A percentile compares a stretch with the other conserved stretches of the same genome.
Evolutionary conservation across 2,888 invertebrate species (phyloP).

Genomic region (Oxyteleia sp.): DNA sequence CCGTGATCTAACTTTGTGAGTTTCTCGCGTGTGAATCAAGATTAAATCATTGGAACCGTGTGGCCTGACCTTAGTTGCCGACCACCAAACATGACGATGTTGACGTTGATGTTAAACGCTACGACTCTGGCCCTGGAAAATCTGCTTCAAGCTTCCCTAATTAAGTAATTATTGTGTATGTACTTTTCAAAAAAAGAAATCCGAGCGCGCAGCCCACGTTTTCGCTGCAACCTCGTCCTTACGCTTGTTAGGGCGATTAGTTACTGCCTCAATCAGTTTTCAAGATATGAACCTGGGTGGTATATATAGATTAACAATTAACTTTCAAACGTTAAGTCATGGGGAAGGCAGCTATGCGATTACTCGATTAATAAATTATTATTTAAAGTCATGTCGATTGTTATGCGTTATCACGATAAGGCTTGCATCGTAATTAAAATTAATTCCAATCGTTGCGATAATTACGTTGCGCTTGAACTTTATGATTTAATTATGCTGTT

Average conservation of each 20-base stretch:
- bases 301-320: conserved; percentile 10
- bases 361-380: conserved; percentile 5
- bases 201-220: neutral
- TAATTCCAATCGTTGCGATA: neutral
- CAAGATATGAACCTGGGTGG: neutral
- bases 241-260: conserved; percentile 17
- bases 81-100: conserved; percentile 74
- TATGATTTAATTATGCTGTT: too few relatives aligned
- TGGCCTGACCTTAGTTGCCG: conserved; percentile 83
- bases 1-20: conserved; percentile 80
- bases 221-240: conserved; percentile 6
- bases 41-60: conserved; percentile 82
- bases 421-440: neutral
- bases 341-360: neutral
- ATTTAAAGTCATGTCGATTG: conserved; percentile 9
- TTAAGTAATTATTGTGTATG: conserved; percentile 45
- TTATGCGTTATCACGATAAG: neutral
- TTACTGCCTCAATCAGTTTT: conserved; percentile 12
- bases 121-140: conserved; percentile 69
- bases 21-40: conserved; percentile 87
- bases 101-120: conserved; percentile 74
- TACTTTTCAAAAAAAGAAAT: neutral
- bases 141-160: conserved; percentile 41
- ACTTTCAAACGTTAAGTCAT: neutral
- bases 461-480: too few relatives aligned